phyloP scores from a whole-genome alignment of 1,140 invertebrate species.

The Mycetomoellerius zeteki region DNA sequence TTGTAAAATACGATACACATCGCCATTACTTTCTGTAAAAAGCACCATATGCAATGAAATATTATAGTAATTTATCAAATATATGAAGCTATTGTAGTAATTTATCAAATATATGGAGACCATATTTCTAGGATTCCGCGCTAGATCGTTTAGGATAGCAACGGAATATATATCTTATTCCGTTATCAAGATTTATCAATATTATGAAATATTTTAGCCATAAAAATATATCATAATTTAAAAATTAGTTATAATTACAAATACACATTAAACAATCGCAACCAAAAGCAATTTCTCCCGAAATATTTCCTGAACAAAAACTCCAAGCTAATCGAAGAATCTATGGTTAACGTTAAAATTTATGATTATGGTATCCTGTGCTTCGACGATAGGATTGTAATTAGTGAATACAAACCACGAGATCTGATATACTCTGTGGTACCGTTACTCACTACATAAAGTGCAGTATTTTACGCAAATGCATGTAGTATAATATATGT shows the following conservation, averaged over 20 bases:
- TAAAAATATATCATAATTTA: background rate
- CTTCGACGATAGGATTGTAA: background rate
- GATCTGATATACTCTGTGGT: background rate
- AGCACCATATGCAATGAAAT: background rate
- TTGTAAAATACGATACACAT: background rate
- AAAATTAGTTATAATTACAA: background rate
- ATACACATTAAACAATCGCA: background rate
- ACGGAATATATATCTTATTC: background rate
- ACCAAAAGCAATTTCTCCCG: background rate
- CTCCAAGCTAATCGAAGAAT: background rate
- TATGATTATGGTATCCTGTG: background rate
- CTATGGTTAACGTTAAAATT: background rate
- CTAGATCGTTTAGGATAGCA: background rate
- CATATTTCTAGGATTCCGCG: background rate
- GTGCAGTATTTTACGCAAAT: background rate
- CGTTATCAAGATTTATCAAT: background rate
- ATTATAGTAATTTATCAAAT: conserved; percentile 12
- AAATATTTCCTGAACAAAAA: background rate
- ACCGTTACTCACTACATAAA: background rate
- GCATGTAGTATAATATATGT: background rate
- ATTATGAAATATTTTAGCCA: background rate
- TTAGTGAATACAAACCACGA: conserved; percentile 3
- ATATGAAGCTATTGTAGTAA: background rate
- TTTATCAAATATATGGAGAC: background rate
- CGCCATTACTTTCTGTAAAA: background rate